These are phyloP conservation scores for Ceuthmochares aereus DNA, from an alignment of 2,113 vertebrate species.

Conservation along the genomic window DNA sequence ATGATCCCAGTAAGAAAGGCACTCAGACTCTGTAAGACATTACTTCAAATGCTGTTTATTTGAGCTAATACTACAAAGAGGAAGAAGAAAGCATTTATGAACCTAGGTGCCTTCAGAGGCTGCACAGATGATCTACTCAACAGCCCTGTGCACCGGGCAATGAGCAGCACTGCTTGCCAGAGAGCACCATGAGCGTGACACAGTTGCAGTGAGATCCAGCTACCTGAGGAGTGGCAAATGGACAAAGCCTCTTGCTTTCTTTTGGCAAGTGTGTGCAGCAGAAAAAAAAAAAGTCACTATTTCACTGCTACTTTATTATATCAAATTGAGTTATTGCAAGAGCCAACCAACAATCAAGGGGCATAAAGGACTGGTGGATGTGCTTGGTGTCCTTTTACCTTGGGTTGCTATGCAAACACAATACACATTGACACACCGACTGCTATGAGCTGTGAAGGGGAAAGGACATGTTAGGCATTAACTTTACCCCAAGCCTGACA, in stretches of 20 bases:
- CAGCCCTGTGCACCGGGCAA: not conserved
- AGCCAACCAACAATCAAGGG: not conserved
- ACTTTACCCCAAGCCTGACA: not conserved
- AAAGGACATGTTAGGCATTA: not conserved
- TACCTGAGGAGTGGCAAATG: not conserved
- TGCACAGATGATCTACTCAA: not conserved
- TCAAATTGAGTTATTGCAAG: not conserved
- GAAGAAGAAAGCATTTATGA: not conserved
- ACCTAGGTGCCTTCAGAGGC: not conserved
- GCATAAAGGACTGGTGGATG: not conserved
- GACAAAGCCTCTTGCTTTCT: not conserved
- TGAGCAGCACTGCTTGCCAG: not conserved
- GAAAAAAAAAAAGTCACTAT: not conserved
- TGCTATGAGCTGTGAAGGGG: not conserved
- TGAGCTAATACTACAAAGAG: not conserved
- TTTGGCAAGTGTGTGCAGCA: not conserved
- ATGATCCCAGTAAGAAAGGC: not conserved
- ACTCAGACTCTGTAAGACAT: not conserved
- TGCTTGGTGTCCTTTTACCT: not conserved
- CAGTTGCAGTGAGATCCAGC: not conserved
- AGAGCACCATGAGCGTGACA: not conserved
- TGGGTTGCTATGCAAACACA: not conserved
- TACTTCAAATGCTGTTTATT: not conserved
- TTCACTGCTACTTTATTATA: not conserved
- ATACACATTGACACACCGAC: not conserved